Percentiles rank a stretch among this genome's conserved stretches.
phyloP scores from a whole-genome alignment of 2,113 vertebrate species.

The Narcine bancroftii region DNA sequence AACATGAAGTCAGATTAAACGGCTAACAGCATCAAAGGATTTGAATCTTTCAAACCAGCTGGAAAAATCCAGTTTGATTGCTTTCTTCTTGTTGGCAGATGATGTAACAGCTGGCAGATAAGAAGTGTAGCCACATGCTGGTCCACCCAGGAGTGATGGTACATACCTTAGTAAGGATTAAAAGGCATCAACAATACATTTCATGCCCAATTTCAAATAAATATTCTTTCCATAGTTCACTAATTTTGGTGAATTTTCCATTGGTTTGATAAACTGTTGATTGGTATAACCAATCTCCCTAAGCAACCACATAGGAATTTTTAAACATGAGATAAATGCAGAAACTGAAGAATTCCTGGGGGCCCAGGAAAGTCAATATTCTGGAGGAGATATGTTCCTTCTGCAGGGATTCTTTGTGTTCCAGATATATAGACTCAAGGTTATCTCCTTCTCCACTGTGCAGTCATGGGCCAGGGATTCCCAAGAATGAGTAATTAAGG shows the following conservation, averaged over 20 bases:
- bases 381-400: no score
- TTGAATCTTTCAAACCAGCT: constrained; percentile 31
- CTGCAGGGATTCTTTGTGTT: no score
- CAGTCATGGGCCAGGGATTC: no score
- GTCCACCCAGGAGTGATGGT: neutral
- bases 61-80: constrained; percentile 14
- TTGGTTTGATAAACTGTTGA: neutral
- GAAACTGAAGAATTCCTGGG: no score
- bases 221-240: neutral
- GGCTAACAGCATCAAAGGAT: constrained; percentile 33
- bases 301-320: no score
- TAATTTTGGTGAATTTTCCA: no score
- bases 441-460: no score
- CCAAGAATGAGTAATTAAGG: no score
- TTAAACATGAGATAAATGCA: no score
- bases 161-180: neutral
- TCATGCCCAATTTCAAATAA: neutral
- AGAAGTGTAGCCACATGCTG: constrained; percentile 9
- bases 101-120: constrained; percentile 11
- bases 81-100: constrained; percentile 37
- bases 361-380: no score
- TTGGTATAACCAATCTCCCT: neutral
- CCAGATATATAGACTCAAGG: no score
- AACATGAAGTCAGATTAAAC: constrained; percentile 28
- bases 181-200: neutral